phyloP scores from a whole-genome alignment of 2,113 vertebrate genomes.

The Equus quagga region DNA sequence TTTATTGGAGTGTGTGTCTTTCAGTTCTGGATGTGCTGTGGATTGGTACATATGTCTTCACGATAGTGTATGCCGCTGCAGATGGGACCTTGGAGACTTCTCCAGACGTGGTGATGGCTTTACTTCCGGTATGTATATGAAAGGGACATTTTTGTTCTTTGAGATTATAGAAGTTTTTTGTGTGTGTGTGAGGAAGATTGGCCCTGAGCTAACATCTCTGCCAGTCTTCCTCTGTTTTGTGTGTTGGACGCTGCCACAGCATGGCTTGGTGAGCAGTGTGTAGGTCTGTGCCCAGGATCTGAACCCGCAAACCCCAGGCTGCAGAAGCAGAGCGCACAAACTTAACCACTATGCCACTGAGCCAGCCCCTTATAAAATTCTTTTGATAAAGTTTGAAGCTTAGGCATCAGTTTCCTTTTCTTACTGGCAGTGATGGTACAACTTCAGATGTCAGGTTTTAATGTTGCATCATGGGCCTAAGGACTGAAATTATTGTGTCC shows the following conservation, averaged over 20 bases:
- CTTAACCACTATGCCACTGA: too few relatives aligned
- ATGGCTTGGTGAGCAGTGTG: too few relatives aligned
- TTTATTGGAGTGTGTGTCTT: background rate
- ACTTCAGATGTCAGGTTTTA: background rate
- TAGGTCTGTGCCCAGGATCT: too few relatives aligned
- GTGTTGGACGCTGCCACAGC: too few relatives aligned
- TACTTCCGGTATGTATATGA: constrained; percentile 91
- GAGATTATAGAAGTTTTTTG: background rate
- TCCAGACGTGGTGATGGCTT: constrained; percentile 95
- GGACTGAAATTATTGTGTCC: background rate
- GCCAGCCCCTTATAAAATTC: background rate
- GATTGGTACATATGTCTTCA: constrained; percentile 96
- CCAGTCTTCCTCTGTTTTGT: too few relatives aligned
- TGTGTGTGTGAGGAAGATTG: too few relatives aligned
- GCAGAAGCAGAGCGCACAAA: too few relatives aligned
- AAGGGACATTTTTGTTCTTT: fast-evolving
- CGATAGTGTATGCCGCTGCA: constrained; percentile 93
- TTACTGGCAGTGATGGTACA: background rate
- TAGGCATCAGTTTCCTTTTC: background rate
- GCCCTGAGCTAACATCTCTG: too few relatives aligned
- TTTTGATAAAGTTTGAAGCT: fast-evolving
- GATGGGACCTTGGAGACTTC: constrained; percentile 94
- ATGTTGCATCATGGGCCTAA: fast-evolving
- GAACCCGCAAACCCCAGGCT: too few relatives aligned
- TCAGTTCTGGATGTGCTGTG: constrained; percentile 97